Evolutionary conservation across 2,797 vertebrate species (phyloP).

Genomic region (Heterohyrax brucei): DNA sequence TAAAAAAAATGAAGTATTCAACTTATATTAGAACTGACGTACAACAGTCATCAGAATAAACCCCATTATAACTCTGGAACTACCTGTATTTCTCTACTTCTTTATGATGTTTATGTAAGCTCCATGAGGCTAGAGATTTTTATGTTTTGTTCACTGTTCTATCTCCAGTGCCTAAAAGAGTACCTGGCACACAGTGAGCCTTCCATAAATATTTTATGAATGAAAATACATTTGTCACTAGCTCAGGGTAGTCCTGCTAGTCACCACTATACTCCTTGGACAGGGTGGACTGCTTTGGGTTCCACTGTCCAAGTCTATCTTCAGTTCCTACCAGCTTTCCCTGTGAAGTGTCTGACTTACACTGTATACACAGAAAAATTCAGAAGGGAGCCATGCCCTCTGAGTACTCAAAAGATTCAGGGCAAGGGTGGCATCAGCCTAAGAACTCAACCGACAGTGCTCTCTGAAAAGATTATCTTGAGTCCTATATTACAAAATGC

Average conservation of each 20-base stretch:
- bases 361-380: background rate
- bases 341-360: slow-evolving; percentile 10
- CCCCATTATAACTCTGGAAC: background rate
- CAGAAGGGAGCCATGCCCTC: background rate
- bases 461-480: slow-evolving; percentile 46
- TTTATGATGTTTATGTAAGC: background rate
- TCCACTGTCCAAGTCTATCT: background rate
- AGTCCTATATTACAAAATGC: background rate
- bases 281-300: background rate
- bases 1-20: background rate
- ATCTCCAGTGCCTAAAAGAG: background rate
- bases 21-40: background rate
- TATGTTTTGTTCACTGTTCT: background rate
- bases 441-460: slow-evolving; percentile 13
- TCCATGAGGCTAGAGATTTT: background rate
- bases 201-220: background rate
- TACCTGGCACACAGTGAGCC: background rate
- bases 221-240: slow-evolving; percentile 31
- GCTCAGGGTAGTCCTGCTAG: background rate
- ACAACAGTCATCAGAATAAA: background rate
- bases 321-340: slow-evolving; percentile 23
- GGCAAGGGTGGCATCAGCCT: background rate
- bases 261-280: background rate
- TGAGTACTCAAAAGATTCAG: background rate
- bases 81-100: slow-evolving; percentile 14